These are phyloP conservation scores for Nothocercus julius DNA, from an alignment of 2,113 vertebrate species.

Conservation along the genomic window DNA sequence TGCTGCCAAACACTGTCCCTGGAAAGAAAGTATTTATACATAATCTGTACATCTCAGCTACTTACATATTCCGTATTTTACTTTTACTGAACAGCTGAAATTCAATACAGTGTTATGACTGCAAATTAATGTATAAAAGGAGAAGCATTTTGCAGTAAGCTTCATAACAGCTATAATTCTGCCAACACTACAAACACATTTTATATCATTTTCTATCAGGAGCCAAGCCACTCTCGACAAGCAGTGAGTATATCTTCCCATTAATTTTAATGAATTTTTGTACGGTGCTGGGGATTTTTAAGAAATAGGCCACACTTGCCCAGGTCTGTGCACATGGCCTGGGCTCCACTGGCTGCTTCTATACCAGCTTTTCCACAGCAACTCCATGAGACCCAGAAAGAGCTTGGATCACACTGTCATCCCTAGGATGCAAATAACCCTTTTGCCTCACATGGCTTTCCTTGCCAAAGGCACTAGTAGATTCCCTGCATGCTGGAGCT, in stretches of 20 bases:
- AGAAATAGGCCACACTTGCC: background rate
- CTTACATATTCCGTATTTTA: background rate
- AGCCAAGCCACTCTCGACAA: background rate
- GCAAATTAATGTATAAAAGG: background rate
- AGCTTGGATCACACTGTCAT: background rate
- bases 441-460: background rate
- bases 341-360: background rate
- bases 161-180: background rate
- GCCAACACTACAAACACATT: background rate
- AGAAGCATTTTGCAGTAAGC: background rate
- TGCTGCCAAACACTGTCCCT: background rate
- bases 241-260: background rate
- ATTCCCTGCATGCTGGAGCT: background rate
- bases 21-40: background rate
- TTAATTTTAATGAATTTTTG: accelerated
- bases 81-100: background rate
- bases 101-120: background rate
- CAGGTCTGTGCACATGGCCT: background rate
- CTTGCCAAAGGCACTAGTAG: background rate
- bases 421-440: background rate
- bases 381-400: background rate
- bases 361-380: background rate
- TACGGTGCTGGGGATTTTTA: background rate
- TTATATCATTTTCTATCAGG: background rate
- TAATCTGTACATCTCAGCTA: background rate